Percentiles rank a stretch among this genome's conserved stretches.
Evolutionary conservation across 2,113 vertebrate genomes (phyloP).

Genomic region (Tautogolabrus adspersus): DNA sequence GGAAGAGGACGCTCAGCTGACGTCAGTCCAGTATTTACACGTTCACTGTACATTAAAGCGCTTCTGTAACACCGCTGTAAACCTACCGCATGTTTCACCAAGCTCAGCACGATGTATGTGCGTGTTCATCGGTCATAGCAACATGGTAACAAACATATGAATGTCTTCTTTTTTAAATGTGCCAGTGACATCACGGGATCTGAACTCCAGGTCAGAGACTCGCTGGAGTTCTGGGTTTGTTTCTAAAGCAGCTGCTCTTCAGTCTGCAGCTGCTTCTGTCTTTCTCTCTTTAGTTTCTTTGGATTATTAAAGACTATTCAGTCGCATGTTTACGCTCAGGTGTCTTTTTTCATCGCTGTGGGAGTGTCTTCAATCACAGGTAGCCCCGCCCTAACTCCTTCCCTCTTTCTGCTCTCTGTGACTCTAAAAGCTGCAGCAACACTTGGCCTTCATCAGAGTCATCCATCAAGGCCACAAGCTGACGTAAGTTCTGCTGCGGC

Average conservation of each 20-base stretch:
- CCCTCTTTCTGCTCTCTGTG: too few relatives aligned
- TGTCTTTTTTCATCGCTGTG: too few relatives aligned
- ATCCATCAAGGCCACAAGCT: too few relatives aligned
- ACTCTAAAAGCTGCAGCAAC: too few relatives aligned
- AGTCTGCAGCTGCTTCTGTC: constrained; percentile 45
- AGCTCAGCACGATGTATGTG: constrained; percentile 18
- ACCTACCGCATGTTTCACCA: constrained; percentile 54
- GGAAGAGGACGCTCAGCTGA: constrained; percentile 8
- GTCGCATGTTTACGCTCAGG: background rate
- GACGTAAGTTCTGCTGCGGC: too few relatives aligned
- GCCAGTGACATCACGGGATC: constrained; percentile 62
- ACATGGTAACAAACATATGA: constrained; percentile 53
- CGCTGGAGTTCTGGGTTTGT: too few relatives aligned
- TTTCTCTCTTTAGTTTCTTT: constrained; percentile 60
- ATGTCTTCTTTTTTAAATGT: constrained; percentile 46
- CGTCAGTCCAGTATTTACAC: constrained; percentile 21
- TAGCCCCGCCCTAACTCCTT: too few relatives aligned
- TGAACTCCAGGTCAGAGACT: constrained; percentile 32
- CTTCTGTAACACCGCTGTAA: constrained; percentile 31
- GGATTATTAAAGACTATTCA: constrained; percentile 71
- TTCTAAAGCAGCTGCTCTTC: constrained; percentile 34
- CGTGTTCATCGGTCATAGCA: constrained; percentile 33
- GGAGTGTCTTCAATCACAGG: too few relatives aligned
- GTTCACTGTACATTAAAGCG: constrained; percentile 17
- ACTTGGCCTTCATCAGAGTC: too few relatives aligned